phyloP scores from a whole-genome alignment of 2,888 invertebrate genomes.

The Orthosia gracilis region DNA sequence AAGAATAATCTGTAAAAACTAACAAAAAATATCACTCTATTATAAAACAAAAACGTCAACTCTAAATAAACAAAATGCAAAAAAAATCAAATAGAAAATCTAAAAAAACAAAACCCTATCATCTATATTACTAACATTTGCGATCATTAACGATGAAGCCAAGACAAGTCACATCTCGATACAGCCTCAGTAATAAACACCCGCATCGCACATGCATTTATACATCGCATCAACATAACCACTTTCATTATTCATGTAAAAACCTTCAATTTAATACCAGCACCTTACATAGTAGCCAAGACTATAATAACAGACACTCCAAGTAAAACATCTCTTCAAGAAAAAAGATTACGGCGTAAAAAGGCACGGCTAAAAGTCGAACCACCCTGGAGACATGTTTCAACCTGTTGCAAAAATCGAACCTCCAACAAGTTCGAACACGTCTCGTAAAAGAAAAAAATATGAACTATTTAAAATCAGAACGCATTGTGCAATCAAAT shows the following conservation, averaged over 20 bases:
- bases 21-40: no score
- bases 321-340: conserved; percentile 35
- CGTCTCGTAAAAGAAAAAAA: conserved; percentile 61
- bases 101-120: conserved; percentile 1
- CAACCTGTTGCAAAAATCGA: conserved; percentile 80
- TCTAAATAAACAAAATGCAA: conserved; percentile 2
- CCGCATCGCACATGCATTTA: conserved; percentile 52
- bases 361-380: conserved; percentile 58
- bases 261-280: conserved; percentile 57
- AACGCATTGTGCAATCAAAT: conserved; percentile 72
- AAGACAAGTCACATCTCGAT: conserved; percentile 11
- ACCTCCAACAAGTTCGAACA: conserved; percentile 76
- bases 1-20: not conserved
- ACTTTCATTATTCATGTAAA: conserved; percentile 62
- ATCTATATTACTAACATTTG: conserved; percentile 8
- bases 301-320: conserved; percentile 46
- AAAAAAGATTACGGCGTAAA: conserved; percentile 53
- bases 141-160: conserved; percentile 19
- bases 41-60: not conserved
- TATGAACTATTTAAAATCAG: conserved; percentile 52
- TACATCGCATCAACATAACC: conserved; percentile 50
- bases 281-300: conserved; percentile 50
- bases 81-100: not conserved
- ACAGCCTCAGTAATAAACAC: conserved; percentile 31
- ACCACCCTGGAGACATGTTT: conserved; percentile 73